phyloP scores from a whole-genome alignment of 1,140 invertebrate species.

The Saccostrea glomerata region DNA sequence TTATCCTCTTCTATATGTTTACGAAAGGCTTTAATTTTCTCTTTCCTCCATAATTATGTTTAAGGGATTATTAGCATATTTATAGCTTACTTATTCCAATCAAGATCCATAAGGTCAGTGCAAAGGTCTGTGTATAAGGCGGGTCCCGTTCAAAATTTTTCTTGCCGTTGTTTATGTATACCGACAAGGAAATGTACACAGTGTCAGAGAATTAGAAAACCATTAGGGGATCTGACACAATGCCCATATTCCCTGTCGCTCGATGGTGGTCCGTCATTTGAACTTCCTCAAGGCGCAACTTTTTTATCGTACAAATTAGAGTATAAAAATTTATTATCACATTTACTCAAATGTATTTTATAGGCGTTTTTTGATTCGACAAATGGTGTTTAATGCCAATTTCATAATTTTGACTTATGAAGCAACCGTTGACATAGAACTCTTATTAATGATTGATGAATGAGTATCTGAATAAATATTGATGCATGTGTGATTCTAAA shows the following conservation, averaged over 20 bases:
- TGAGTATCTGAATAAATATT: not conserved
- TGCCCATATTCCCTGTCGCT: not conserved
- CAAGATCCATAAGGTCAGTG: not conserved
- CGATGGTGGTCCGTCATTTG: not conserved
- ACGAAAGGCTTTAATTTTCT: too few species aligned
- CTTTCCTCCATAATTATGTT: too few species aligned
- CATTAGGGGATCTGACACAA: not conserved
- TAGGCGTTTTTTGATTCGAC: not conserved
- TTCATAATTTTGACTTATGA: not conserved
- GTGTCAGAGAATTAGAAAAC: not conserved
- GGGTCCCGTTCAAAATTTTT: not conserved
- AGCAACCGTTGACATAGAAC: not conserved
- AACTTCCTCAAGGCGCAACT: slow-evolving; percentile 28
- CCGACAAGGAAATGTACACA: not conserved
- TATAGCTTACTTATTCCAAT: not conserved
- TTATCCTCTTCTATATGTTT: too few species aligned
- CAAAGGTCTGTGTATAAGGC: not conserved
- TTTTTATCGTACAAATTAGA: slow-evolving; percentile 8
- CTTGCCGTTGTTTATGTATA: not conserved
- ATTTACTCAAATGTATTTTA: not conserved
- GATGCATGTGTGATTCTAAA: not conserved
- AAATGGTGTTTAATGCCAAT: not conserved
- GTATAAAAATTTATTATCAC: not conserved
- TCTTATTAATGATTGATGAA: not conserved
- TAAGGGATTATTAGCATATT: not conserved